These are phyloP conservation scores for Drosophila tsacasi DNA, from an alignment of 1,140 invertebrate genomes.

Conservation along the genomic window DNA sequence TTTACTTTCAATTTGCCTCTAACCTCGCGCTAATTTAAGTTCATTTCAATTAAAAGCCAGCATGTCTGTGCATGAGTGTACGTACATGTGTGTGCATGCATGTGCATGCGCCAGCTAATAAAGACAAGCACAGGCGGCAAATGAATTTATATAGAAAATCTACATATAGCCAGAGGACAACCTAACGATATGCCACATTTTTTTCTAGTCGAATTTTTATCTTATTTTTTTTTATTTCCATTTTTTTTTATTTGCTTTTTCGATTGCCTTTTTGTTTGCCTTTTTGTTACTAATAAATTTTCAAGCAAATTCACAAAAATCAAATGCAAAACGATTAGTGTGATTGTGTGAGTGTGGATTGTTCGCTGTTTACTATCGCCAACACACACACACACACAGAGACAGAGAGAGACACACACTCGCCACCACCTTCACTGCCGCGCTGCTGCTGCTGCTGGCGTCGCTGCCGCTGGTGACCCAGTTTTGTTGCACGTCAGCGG, in stretches of 20 bases:
- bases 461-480: conserved; percentile 69
- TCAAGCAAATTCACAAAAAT: conserved; percentile 34
- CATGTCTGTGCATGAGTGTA: conserved; percentile 30
- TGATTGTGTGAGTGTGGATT: conserved; percentile 13
- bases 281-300: conserved; percentile 43
- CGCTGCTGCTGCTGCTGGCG: conserved; percentile 43
- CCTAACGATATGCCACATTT: conserved; percentile 21
- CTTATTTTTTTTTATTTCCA: background rate
- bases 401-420: background rate
- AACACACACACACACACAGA: conserved; percentile 16
- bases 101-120: conserved; percentile 50
- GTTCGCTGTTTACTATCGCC: conserved; percentile 71
- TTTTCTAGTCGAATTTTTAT: background rate
- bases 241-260: background rate
- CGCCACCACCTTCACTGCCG: conserved; percentile 66
- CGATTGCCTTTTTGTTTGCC: background rate
- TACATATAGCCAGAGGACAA: conserved; percentile 40
- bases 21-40: conserved; percentile 82
- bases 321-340: conserved; percentile 61
- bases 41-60: conserved; percentile 80
- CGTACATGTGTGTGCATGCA: no score
- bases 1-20: conserved; percentile 77
- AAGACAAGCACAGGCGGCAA: conserved; percentile 33
- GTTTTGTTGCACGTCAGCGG: conserved; percentile 67
- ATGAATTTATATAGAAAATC: conserved; percentile 41